A percentile compares a stretch with the other conserved stretches of the same genome.
These are phyloP conservation scores for Neodontobutis hainanensis DNA, from an alignment of 2,113 vertebrate genomes.

Conservation along the genomic window DNA sequence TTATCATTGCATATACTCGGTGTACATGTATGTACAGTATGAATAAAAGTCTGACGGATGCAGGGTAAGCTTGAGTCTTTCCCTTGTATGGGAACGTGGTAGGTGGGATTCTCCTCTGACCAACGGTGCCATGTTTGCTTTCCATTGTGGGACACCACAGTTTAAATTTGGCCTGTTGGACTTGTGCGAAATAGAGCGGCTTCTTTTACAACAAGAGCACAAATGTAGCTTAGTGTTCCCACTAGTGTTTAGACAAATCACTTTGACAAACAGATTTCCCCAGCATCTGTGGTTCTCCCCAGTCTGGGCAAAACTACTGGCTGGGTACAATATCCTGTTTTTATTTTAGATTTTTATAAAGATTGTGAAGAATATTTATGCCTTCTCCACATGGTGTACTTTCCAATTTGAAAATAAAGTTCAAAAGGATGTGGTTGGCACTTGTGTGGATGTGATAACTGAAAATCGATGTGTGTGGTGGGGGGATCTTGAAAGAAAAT, in stretches of 20 bases:
- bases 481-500: conserved; percentile 10
- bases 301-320: background rate
- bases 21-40: background rate
- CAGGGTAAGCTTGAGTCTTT: background rate
- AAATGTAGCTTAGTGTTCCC: conserved; percentile 36
- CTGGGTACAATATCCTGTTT: background rate
- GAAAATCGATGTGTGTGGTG: conserved; percentile 7
- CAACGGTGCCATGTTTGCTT: conserved; percentile 53
- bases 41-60: conserved; percentile 14
- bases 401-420: background rate
- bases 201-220: conserved; percentile 56
- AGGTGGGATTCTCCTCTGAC: conserved; percentile 54
- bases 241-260: conserved; percentile 48
- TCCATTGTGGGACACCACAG: conserved; percentile 61
- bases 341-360: conserved; percentile 7
- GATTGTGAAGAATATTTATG: background rate
- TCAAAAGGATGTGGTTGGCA: conserved; percentile 3
- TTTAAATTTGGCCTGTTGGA: conserved; percentile 60
- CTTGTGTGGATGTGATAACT: background rate
- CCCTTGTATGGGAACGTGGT: conserved; percentile 15
- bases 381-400: background rate
- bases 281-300: conserved; percentile 36
- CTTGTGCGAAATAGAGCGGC: conserved; percentile 48
- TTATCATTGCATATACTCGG: conserved; percentile 9
- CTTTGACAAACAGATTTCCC: conserved; percentile 57